Evolutionary conservation across 2,888 invertebrate genomes (phyloP).

Genomic region (Acanthoscelides obtectus): DNA sequence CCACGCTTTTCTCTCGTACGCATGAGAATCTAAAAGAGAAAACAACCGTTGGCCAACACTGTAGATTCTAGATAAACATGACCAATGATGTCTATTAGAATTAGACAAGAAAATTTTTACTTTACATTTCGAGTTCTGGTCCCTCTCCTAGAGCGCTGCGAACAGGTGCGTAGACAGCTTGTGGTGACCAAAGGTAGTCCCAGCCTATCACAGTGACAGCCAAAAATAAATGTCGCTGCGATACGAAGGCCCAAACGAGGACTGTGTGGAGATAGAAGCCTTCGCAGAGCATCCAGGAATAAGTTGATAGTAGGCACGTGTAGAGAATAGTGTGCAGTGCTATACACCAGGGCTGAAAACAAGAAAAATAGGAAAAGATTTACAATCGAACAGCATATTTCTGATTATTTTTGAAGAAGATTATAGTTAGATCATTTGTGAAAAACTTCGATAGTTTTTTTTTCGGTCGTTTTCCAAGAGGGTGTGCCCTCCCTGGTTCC

Average conservation of each 20-base stretch:
- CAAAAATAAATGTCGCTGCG: constrained; percentile 78
- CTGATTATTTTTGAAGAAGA: too few relatives aligned
- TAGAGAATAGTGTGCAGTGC: constrained; percentile 76
- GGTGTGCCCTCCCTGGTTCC: too few relatives aligned
- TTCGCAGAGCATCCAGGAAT: constrained; percentile 96
- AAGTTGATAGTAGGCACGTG: constrained; percentile 87
- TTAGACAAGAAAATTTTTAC: too few relatives aligned
- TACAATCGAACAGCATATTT: too few relatives aligned
- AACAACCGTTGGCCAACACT: too few relatives aligned
- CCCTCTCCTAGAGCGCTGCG: constrained; percentile 53
- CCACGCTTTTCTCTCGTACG: too few relatives aligned
- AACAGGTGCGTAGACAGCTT: constrained; percentile 61
- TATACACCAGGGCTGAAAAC: constrained; percentile 71
- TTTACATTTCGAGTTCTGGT: constrained; percentile 56
- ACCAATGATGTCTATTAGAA: too few relatives aligned
- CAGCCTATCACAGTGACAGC: constrained; percentile 83
- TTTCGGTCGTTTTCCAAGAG: too few relatives aligned
- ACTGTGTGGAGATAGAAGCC: constrained; percentile 92
- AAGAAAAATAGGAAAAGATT: constrained; percentile 13
- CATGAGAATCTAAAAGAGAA: too few relatives aligned
- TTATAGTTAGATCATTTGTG: too few relatives aligned
- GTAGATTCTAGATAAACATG: too few relatives aligned
- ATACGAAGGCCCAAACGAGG: constrained; percentile 85
- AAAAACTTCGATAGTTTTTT: too few relatives aligned
- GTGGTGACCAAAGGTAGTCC: constrained; percentile 69